phyloP scores from a whole-genome alignment of 2,113 vertebrate species.

The Lampris incognitus region DNA sequence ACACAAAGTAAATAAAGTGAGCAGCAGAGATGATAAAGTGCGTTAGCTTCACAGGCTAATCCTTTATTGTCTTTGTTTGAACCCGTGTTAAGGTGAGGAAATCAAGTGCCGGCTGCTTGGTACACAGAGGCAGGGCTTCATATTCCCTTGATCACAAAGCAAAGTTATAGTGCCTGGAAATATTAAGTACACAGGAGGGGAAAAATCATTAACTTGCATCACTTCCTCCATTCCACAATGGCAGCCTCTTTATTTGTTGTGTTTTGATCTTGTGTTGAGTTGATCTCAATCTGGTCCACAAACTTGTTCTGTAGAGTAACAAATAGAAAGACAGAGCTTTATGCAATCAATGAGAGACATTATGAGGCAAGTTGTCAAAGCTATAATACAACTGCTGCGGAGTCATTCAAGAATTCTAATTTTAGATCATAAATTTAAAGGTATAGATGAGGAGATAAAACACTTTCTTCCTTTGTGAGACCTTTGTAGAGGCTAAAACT shows the following conservation, averaged over 20 bases:
- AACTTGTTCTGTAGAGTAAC: neutral
- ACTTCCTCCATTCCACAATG: constrained; percentile 6
- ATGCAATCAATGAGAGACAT: neutral
- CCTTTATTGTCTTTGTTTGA: neutral
- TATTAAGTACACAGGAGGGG: neutral
- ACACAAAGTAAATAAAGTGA: too few relatives aligned
- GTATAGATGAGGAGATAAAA: neutral
- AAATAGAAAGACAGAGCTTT: neutral
- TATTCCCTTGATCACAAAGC: neutral
- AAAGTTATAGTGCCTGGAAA: neutral
- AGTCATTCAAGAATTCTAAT: neutral
- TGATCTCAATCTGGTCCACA: neutral
- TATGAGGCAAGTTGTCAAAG: neutral
- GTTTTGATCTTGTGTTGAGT: constrained; percentile 1
- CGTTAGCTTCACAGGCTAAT: too few relatives aligned
- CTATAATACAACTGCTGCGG: neutral
- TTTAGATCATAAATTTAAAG: neutral
- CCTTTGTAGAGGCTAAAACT: too few relatives aligned
- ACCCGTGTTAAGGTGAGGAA: neutral
- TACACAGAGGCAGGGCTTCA: neutral
- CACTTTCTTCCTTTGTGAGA: neutral
- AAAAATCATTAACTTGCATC: constrained; percentile 17
- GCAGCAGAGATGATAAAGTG: too few relatives aligned
- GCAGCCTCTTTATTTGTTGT: constrained; percentile 8
- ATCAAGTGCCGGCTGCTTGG: neutral